A percentile compares a stretch with the other conserved stretches of the same genome.
Conservation (phyloP, 2,113 vertebrate genomes). For the Oreotrochilus melanogaster region DNA sequence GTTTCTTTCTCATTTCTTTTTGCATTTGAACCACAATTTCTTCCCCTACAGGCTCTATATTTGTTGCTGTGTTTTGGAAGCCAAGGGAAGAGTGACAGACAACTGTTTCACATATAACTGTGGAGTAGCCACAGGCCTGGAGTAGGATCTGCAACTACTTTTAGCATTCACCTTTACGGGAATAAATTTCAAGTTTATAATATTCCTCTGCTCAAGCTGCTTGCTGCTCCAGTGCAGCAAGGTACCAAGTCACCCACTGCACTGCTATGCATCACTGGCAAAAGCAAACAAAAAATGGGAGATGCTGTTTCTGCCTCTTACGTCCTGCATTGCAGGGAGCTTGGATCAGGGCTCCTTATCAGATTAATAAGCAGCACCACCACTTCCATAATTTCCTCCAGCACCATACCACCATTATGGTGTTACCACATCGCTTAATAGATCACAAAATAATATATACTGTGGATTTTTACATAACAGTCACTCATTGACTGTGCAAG, state of each 20-base stretch:
- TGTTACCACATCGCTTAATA: not conserved
- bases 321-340: not conserved
- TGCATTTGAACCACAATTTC: not conserved
- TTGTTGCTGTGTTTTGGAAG: not conserved
- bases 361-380: not conserved
- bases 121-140: not conserved
- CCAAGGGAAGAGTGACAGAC: not conserved
- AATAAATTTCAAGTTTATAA: not conserved
- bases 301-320: not conserved
- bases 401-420: not conserved
- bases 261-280: not conserved
- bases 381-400: not conserved
- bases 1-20: not conserved
- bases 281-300: not conserved
- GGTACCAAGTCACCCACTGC: fast-evolving
- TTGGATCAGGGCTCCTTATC: not conserved
- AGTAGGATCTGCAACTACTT: not conserved
- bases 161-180: not conserved
- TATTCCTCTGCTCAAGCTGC: not conserved
- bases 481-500: not conserved
- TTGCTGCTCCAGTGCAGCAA: not conserved
- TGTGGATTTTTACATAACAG: not conserved
- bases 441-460: not conserved
- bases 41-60: not conserved
- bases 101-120: not conserved